Base-by-base conservation (phyloP, 2,113 vertebrate species). In the Notarius lentiginosus region DNA sequence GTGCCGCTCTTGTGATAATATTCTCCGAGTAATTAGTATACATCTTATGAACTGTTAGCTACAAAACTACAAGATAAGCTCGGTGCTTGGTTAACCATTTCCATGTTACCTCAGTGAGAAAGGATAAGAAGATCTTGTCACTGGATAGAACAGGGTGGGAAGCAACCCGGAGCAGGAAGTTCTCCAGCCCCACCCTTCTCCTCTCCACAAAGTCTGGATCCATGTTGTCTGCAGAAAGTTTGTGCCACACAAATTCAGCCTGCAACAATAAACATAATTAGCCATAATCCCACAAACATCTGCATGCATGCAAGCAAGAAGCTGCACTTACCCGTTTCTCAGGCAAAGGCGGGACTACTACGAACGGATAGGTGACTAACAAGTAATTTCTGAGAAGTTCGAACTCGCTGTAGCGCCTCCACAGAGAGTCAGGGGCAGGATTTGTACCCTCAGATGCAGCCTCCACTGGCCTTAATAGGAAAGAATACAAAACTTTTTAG, bases 231-330 rank as follows among this genome's bases (percentile, higher is more conserved):
- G 98, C 97, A 0, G 98, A 97, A 7, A 99, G 94, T 91, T 99
- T 99, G 93, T 99, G 98, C 98, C 98, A 99, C 90, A 99, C 97
- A 85, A 99, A 99, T 93, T 99, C 98, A 87, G 98, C 98, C 98
- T 99, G 90, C 88, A 88, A 88, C 89, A 92, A 41, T 84, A 41
- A 66, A 83, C 15, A 79, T 75, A 89, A n/a, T 53, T 34, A 75
- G 20, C 51, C 61, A 80, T 56, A 85, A 56, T 61, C 14, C 7
- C 12, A 77, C 34, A 53, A 82, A 73, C 0, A 14, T 24, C 30
- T 82, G 56, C 41, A 73, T 49, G 55, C 14, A 79, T 7, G 18
- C 72, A 58, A 81, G 22, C 7, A 66, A 18, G 51, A 20, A 68
- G 68, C 30, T 56, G 66, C 61, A 87, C 96, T 96, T 94, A 99